A percentile compares a stretch with the other conserved stretches of the same genome.
Evolutionary conservation across 2,888 invertebrate genomes (phyloP).

Genomic region (Tetheella fluctuosa): DNA sequence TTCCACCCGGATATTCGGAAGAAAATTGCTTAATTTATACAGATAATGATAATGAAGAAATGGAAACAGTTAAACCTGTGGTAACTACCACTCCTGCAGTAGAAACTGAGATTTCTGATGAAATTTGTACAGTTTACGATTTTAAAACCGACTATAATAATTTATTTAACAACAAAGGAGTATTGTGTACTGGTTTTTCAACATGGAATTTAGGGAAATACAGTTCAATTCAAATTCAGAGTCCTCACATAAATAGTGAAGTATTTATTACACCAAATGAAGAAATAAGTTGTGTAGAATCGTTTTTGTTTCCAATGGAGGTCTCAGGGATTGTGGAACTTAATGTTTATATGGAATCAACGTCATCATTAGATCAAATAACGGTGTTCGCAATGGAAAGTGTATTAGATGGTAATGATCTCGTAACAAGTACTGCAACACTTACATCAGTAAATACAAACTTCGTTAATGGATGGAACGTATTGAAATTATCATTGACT

Average conservation of each 20-base stretch:
- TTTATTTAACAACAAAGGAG: conserved; percentile 31
- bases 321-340: conserved; percentile 39
- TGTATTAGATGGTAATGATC: conserved; percentile 22
- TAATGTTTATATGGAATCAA: conserved; percentile 37
- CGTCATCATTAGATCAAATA: conserved; percentile 34
- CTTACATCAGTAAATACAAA: conserved; percentile 25
- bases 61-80: neutral
- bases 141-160: conserved; percentile 35
- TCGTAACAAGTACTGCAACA: conserved; percentile 30
- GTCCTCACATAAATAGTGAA: conserved; percentile 35
- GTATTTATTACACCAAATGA: conserved; percentile 37
- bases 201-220: conserved; percentile 40
- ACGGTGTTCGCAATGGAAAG: conserved; percentile 37
- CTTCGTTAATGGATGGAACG: conserved; percentile 40
- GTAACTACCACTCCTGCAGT: neutral
- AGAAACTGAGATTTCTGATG: conserved; percentile 14
- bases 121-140: conserved; percentile 41
- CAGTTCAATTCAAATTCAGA: conserved; percentile 25
- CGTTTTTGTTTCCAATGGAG: conserved; percentile 41
- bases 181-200: conserved; percentile 31
- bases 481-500: conserved; percentile 30
- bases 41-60: conserved; percentile 18
- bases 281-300: conserved; percentile 44
- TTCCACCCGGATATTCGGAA: conserved; percentile 30
- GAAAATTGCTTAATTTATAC: conserved; percentile 37